These are phyloP conservation scores for Bombus affinis DNA, from an alignment of 1,140 invertebrate genomes.

Conservation along the genomic window DNA sequence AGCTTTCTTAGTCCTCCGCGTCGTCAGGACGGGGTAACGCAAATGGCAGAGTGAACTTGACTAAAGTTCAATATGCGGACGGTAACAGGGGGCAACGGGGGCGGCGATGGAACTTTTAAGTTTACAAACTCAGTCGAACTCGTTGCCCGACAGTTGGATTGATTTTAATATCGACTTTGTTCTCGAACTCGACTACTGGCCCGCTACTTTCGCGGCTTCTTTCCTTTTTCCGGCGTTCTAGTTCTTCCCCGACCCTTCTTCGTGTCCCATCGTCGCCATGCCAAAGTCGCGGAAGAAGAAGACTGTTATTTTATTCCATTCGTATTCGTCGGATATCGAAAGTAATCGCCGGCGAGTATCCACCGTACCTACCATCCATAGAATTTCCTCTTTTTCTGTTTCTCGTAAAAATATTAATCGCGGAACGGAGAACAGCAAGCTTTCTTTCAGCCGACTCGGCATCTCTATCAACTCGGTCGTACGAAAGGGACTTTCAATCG, in stretches of 20 bases:
- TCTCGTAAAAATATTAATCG: conserved; percentile 3
- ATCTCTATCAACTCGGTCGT: background rate
- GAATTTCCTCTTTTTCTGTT: background rate
- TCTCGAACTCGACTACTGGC: conserved; percentile 68
- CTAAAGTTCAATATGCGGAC: conserved; percentile 75
- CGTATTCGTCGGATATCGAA: background rate
- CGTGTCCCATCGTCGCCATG: background rate
- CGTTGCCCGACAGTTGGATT: conserved; percentile 73
- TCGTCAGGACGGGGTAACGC: conserved; percentile 60
- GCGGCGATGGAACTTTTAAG: conserved; percentile 69
- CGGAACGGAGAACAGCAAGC: too few species aligned
- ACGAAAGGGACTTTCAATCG: background rate
- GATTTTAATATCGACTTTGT: conserved; percentile 81
- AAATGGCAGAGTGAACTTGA: conserved; percentile 77
- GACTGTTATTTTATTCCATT: background rate
- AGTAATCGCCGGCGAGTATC: background rate
- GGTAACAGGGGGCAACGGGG: background rate
- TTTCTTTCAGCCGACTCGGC: background rate
- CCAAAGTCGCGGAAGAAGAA: background rate
- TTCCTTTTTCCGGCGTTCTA: background rate
- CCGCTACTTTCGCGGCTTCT: conserved; percentile 61
- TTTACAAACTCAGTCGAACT: conserved; percentile 77
- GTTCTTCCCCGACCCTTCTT: too few species aligned
- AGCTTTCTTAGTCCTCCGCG: conserved; percentile 62
- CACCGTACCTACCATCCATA: background rate